Evolutionary conservation across 2,113 vertebrate genomes (phyloP), one percentile per base, ranked within the genome.

Genomic region (Periophthalmodon schlosseri): DNA sequence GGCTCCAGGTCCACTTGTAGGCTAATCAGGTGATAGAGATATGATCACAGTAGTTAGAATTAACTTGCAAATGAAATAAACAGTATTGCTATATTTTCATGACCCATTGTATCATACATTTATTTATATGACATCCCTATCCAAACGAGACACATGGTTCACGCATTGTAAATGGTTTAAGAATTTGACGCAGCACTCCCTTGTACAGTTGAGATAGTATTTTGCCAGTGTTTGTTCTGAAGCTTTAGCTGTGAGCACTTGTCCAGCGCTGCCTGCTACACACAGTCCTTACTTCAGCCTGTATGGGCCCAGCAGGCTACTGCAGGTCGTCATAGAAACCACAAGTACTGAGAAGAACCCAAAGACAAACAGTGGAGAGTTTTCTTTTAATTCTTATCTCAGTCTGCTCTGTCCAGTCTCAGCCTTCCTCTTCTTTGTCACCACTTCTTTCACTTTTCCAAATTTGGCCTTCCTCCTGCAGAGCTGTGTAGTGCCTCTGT

Each of bases 311-410:
- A 91, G 90, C 85, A 85, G 88, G 89, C 78, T 16, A 84, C 78
- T 85, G 68, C 70, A 58, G 79, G 90, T 90, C 78, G 82, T 75
- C 90, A 90, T 92, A 86, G 91, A 86, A 91, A 91, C 91, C 69
- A 74, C 20, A 70, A 79, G 86, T 46, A 84, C 88, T 91, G 89
- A 88, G 81, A 74, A 11, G 81, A 86, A 86, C 72, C 87, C 33
- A 88, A 86, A 81, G 84, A 83, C 85, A 77, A 69, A 69, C 73
- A 75, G 68, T 60, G 79, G 84, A 85, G 82, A 61, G 77, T 83
- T 72, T 86, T 69, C 79, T 64, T 85, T 88, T 82, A 83, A 8
- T 75, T 70, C 78, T 76, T 68, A 34, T 78, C 76, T 82, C 74
- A 64, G 68, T 78, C 79, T 87, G 78, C 60, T 85, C 73, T 2